Conservation (phyloP, 2,888 invertebrate species). For the Limnephilus auricula region DNA sequence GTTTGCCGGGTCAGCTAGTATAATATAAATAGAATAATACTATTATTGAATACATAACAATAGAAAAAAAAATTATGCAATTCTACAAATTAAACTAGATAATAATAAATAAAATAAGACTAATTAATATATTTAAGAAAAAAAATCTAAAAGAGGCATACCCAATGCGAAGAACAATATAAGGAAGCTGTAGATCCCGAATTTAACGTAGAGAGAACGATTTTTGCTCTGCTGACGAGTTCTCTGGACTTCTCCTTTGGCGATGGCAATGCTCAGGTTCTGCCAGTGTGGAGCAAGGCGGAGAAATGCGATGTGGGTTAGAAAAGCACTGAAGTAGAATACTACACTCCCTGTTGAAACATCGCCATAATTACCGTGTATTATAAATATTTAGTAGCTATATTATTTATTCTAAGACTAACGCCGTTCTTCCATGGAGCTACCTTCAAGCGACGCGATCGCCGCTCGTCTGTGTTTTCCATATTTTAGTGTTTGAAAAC, state of each 20-base stretch:
- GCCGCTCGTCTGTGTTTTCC: no score
- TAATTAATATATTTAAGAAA: not conserved
- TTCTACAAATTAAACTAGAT: not conserved
- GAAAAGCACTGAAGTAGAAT: constrained; percentile 78
- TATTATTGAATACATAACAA: no score
- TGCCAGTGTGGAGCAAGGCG: constrained; percentile 75
- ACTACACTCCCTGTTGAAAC: constrained; percentile 71
- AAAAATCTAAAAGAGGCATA: not conserved
- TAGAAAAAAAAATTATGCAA: not conserved
- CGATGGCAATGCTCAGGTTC: constrained; percentile 68
- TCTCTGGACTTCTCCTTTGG: constrained; percentile 27
- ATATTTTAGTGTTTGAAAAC: no score
- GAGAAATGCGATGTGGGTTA: constrained; percentile 77
- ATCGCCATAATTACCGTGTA: not conserved
- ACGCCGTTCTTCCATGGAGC: no score
- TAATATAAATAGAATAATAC: no score
- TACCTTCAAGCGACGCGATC: no score
- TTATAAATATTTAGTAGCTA: not conserved
- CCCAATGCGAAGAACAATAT: constrained; percentile 49
- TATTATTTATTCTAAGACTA: no score
- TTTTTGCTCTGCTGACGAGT: constrained; percentile 15
- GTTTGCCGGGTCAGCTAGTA: no score
- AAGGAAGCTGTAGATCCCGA: constrained; percentile 51
- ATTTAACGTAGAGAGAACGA: constrained; percentile 47
- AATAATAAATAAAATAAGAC: not conserved